These are phyloP conservation scores for Amniataba percoides DNA, from an alignment of 2,797 vertebrate species.

Conservation along the genomic window DNA sequence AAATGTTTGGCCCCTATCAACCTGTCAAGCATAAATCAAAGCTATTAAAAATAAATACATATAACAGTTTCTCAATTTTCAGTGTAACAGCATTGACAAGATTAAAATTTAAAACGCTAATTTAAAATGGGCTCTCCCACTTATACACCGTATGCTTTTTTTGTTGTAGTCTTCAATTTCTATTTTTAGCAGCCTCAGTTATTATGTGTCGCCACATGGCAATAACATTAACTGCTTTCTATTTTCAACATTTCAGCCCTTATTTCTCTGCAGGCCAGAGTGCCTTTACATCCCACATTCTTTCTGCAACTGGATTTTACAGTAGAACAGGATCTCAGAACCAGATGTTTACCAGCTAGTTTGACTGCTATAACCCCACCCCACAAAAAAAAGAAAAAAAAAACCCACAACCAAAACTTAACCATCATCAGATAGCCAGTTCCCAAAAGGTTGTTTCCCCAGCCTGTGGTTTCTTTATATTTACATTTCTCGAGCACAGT, in stretches of 20 bases:
- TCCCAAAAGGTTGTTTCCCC: slow-evolving; percentile 6
- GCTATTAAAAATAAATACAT: neutral
- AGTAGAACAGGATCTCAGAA: neutral
- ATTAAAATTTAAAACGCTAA: neutral
- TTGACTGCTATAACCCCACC: neutral
- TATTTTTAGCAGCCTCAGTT: slow-evolving; percentile 9
- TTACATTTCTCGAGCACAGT: slow-evolving; percentile 29
- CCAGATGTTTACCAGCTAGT: slow-evolving; percentile 1
- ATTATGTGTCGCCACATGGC: slow-evolving; percentile 9
- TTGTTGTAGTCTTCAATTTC: slow-evolving; percentile 17
- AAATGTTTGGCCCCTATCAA: neutral
- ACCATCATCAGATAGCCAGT: slow-evolving; percentile 6
- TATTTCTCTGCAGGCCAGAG: neutral
- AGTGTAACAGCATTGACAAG: neutral
- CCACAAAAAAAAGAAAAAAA: neutral
- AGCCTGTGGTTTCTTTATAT: slow-evolving; percentile 23
- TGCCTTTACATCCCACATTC: neutral
- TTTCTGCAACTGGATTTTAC: neutral
- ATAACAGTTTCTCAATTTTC: neutral
- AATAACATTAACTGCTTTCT: slow-evolving; percentile 31
- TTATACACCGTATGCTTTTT: slow-evolving; percentile 2
- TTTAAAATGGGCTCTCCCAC: slow-evolving; percentile 5
- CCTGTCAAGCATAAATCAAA: neutral
- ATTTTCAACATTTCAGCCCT: slow-evolving; percentile 11
- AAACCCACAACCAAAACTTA: slow-evolving; percentile 4